Conservation (phyloP, 2,113 vertebrate genomes). For the Nicator chloris region DNA sequence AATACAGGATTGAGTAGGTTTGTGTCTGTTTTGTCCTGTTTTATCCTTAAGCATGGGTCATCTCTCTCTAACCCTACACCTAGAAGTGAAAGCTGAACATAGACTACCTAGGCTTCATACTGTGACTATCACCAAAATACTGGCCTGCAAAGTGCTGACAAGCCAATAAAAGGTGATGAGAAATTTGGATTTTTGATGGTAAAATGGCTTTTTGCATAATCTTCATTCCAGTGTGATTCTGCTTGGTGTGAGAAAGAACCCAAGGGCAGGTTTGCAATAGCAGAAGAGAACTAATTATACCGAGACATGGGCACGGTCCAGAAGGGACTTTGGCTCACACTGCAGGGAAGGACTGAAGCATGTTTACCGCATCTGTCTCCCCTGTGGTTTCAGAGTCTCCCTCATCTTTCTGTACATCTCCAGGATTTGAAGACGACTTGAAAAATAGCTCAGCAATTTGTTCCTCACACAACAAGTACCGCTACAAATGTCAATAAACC, state of each 20-base stretch:
- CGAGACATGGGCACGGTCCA: accelerated
- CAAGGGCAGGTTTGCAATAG: not conserved
- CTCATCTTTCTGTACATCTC: not conserved
- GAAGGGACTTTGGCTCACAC: not conserved
- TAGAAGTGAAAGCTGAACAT: not conserved
- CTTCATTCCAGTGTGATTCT: not conserved
- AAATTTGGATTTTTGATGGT: not conserved
- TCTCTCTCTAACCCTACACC: not conserved
- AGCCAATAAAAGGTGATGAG: not conserved
- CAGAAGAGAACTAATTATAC: not conserved
- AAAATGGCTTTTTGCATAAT: not conserved
- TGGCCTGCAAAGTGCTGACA: not conserved
- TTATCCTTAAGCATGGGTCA: not conserved
- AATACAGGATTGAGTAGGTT: not conserved
- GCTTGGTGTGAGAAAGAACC: not conserved
- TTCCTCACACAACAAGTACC: not conserved
- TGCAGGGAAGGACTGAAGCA: not conserved
- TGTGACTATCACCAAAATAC: not conserved
- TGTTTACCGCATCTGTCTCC: not conserved
- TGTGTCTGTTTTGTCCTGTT: not conserved
- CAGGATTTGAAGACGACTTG: not conserved
- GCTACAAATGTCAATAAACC: slow-evolving; percentile 6
- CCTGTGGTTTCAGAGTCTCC: not conserved
- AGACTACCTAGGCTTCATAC: not conserved
- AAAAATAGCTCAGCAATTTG: slow-evolving; percentile 32